These are phyloP conservation scores for Anthonomus grandis DNA, from an alignment of 1,140 invertebrate species.

Conservation along the genomic window DNA sequence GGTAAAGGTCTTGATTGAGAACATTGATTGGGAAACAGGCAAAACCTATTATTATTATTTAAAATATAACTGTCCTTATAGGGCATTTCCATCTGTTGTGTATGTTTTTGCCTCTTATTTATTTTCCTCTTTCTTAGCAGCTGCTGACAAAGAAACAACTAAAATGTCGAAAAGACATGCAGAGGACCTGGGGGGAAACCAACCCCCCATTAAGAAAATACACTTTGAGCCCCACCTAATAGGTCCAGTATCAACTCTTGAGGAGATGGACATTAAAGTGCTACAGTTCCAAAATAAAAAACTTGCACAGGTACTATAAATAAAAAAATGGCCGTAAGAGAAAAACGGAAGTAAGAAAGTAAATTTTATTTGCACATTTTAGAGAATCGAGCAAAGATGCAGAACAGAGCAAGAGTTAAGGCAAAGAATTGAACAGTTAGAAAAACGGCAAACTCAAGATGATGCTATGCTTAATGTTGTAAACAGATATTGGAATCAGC, in stretches of 20 bases:
- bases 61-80: too few species aligned
- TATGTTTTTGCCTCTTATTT: too few species aligned
- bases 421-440: slow-evolving; percentile 92
- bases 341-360: too few species aligned
- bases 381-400: slow-evolving; percentile 87
- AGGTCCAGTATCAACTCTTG: slow-evolving; percentile 87
- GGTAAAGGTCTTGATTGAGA: too few species aligned
- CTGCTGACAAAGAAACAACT: too few species aligned
- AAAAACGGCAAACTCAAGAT: slow-evolving; percentile 95
- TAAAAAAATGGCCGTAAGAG: too few species aligned
- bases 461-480: slow-evolving; percentile 97
- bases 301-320: slow-evolving; percentile 81
- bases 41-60: too few species aligned
- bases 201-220: slow-evolving; percentile 85
- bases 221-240: slow-evolving; percentile 92
- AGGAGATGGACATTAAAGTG: slow-evolving; percentile 97
- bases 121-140: too few species aligned
- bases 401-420: slow-evolving; percentile 85
- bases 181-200: slow-evolving; percentile 50
- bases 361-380: slow-evolving; percentile 6
- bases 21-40: too few species aligned
- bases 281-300: slow-evolving; percentile 97
- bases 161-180: slow-evolving; percentile 46
- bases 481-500: slow-evolving; percentile 96
- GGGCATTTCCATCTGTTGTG: too few species aligned